Conservation (phyloP, 64 coral and sea anemone species). For the Porites australiensis region DNA sequence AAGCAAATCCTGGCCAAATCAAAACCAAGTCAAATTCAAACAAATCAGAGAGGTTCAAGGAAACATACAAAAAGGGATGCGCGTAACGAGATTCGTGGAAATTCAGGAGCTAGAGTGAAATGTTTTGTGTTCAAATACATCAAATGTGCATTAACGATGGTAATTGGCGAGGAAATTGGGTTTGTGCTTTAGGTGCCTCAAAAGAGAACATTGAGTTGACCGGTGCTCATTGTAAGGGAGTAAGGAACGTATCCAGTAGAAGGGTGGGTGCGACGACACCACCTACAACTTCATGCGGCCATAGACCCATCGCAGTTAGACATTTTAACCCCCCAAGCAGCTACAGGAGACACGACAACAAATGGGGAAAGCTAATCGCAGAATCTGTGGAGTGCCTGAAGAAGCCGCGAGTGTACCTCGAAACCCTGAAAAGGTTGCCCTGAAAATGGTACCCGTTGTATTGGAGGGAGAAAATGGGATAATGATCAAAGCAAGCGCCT, state of each 20-base stretch:
- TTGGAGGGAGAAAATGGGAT: conserved; percentile 14
- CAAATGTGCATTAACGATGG: conserved; percentile 26
- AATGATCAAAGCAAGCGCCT: not conserved
- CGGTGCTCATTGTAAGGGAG: not conserved
- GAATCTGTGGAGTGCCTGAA: not conserved
- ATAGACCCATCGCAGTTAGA: not conserved
- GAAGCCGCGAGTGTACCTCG: not conserved
- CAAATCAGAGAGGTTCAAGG: too few relatives aligned
- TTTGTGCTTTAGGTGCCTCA: conserved; percentile 45
- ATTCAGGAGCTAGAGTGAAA: not conserved
- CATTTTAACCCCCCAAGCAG: not conserved
- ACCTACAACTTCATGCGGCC: not conserved
- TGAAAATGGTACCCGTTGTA: conserved; percentile 15
- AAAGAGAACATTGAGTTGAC: not conserved
- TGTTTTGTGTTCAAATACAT: conserved; percentile 20
- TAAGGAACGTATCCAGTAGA: conserved; percentile 6
- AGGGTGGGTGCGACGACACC: conserved; percentile 5
- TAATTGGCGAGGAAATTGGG: conserved; percentile 22
- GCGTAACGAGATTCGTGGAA: too few relatives aligned
- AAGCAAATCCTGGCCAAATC: too few relatives aligned
- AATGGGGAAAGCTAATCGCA: not conserved
- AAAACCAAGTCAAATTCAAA: too few relatives aligned
- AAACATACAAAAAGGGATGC: not conserved
- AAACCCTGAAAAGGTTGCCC: not conserved
- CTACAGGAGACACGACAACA: not conserved